These are phyloP conservation scores for Pampus argenteus DNA, from an alignment of 2,797 vertebrate genomes.

Conservation along the genomic window DNA sequence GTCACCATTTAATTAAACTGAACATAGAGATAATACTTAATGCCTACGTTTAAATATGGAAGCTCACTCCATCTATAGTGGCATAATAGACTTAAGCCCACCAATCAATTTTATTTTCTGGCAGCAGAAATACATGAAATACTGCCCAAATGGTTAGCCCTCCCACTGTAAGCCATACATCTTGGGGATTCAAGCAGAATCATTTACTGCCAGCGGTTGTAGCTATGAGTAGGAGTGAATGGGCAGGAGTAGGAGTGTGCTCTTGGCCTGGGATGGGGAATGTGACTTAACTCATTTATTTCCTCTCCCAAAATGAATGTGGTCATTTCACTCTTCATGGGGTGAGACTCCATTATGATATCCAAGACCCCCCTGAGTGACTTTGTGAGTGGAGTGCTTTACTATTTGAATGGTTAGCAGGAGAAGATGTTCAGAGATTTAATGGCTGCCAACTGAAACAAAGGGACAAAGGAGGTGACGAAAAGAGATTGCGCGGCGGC, in stretches of 20 bases:
- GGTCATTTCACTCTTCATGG: conserved; percentile 49
- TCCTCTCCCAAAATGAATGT: conserved; percentile 51
- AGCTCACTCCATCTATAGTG: not conserved
- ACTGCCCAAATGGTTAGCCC: conserved; percentile 47
- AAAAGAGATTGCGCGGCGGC: conserved; percentile 28
- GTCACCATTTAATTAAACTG: conserved; percentile 4
- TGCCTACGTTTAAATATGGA: conserved; percentile 4
- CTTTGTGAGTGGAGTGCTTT: conserved; percentile 57
- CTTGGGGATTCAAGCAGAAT: conserved; percentile 51
- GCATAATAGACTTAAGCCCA: conserved; percentile 27
- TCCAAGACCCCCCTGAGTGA: conserved; percentile 44
- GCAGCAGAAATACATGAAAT: conserved; percentile 50
- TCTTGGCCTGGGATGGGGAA: conserved; percentile 27
- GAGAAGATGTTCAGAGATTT: conserved; percentile 39
- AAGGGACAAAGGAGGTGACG: conserved; percentile 34
- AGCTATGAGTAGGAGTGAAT: conserved; percentile 51
- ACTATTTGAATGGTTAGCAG: conserved; percentile 50
- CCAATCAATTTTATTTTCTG: conserved; percentile 25
- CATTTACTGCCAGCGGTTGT: conserved; percentile 49
- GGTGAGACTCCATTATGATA: conserved; percentile 33
- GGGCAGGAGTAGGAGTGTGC: conserved; percentile 34
- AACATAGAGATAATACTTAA: not conserved
- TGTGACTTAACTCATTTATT: conserved; percentile 58
- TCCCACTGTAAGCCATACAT: conserved; percentile 54
- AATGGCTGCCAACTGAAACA: conserved; percentile 47